phyloP scores from a whole-genome alignment of 2,113 vertebrate species.

The Craseonycteris thonglongyai region DNA sequence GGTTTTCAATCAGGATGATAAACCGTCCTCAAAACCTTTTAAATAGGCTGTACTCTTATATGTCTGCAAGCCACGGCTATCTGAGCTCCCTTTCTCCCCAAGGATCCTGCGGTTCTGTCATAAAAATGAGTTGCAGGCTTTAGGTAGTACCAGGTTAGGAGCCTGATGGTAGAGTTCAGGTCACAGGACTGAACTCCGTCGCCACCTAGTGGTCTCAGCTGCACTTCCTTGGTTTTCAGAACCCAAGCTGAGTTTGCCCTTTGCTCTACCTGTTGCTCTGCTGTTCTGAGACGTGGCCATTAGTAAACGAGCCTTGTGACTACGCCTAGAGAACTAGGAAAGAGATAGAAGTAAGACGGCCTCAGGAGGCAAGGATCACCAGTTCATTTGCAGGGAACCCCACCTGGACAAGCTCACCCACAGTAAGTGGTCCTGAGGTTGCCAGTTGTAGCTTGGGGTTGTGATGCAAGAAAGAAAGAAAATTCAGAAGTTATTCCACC shows the following conservation, averaged over 20 bases:
- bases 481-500: neutral
- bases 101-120: neutral
- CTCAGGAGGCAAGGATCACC: neutral
- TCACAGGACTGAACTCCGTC: neutral
- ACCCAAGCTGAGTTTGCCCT: neutral
- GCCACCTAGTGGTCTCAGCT: constrained; percentile 22
- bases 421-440: neutral
- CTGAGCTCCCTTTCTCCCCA: neutral
- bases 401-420: too few species aligned
- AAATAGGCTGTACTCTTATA: neutral
- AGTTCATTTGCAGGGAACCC: neutral
- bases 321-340: neutral
- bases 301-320: neutral
- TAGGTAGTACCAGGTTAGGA: neutral
- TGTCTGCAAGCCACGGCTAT: neutral
- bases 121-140: neutral
- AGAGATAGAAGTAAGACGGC: neutral
- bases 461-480: neutral
- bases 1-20: neutral
- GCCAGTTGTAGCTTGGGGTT: neutral
- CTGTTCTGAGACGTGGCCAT: neutral
- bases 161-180: neutral
- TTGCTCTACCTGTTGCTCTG: neutral
- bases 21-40: too few species aligned
- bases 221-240: neutral